Evolutionary conservation across 2,888 invertebrate genomes (phyloP), one percentile per base, ranked within the genome.

Genomic region (Gymnocheta viridis): DNA sequence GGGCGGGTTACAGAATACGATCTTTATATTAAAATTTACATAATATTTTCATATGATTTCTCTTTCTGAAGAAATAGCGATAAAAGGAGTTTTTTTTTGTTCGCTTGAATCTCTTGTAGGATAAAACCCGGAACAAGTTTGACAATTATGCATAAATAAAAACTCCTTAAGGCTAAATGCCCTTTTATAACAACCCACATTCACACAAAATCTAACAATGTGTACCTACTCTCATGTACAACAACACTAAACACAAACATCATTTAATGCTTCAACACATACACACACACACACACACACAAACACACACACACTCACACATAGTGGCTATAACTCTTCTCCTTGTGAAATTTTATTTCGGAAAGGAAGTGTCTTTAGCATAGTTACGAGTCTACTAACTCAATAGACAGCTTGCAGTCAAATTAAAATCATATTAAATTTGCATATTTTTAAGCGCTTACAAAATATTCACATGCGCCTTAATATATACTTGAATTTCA

Each of bases 401-500:
- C 47, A 49, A 81, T 62, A 81, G 82, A 85, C 82, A 82, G 86
- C 86, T 82, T 74, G 86, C 85, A 82, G 85, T 86, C 86, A 89
- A 89, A 89, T 89, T 89, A 89, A 90, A 89, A 89, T 86, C 89
- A 86, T 85, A 89, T 89, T 89, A 87, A 88, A 89, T 90, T 89
- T 89, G 87, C 89, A 90, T 90, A 85, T 67, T 82, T 79, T 82
- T 82, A 82, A 82, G 82, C 79, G 82, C 17, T 82, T 79, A 29
- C 32, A 47, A 64, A 82, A 76, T 67, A 67, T 74, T 74, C 47
- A 35, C 14, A 54, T 38, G 17, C 14, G 44, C 44, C 58, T 72
- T 32, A 44, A 56, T 0, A 17, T 29, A 32, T 47, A 47, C 58
- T 58, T 49, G 60, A 67, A 38, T 60, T 49, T 35, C 27, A 66